Percentiles rank a stretch among this genome's conserved stretches.
phyloP scores from a whole-genome alignment of 64 coral and sea anemone genomes.

The Stichodactyla helianthus region DNA sequence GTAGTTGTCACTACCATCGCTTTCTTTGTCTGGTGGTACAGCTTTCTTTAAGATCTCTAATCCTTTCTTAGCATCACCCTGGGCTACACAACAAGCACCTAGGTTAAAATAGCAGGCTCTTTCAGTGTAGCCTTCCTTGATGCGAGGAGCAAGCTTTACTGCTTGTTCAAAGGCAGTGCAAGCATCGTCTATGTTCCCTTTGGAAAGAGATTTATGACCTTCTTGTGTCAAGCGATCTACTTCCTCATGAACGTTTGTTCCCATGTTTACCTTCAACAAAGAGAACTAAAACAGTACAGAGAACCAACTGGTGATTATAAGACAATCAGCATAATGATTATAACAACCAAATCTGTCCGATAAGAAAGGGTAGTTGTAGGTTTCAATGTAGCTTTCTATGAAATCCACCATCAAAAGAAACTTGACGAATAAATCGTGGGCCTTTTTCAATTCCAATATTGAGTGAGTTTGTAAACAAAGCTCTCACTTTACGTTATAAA shows the following conservation, averaged over 20 bases:
- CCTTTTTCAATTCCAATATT: background rate
- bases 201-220: slow-evolving; percentile 70
- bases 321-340: background rate
- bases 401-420: background rate
- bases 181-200: slow-evolving; percentile 68
- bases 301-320: background rate
- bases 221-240: slow-evolving; percentile 69
- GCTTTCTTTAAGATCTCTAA: slow-evolving; percentile 83
- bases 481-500: no score
- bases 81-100: slow-evolving; percentile 88
- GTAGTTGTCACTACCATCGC: slow-evolving; percentile 74
- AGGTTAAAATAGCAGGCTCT: slow-evolving; percentile 97
- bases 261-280: background rate
- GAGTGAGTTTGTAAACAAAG: no score
- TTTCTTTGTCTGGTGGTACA: slow-evolving; percentile 78
- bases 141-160: slow-evolving; percentile 40
- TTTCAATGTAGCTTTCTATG: background rate
- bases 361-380: background rate
- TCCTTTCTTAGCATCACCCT: slow-evolving; percentile 76
- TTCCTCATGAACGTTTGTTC: slow-evolving; percentile 25
- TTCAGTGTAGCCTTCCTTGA: slow-evolving; percentile 78
- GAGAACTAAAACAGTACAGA: background rate
- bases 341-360: background rate
- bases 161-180: slow-evolving; percentile 78
- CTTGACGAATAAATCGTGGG: background rate